Base-by-base conservation (phyloP, 2,888 invertebrate genomes). In the Dusona sp. region DNA sequence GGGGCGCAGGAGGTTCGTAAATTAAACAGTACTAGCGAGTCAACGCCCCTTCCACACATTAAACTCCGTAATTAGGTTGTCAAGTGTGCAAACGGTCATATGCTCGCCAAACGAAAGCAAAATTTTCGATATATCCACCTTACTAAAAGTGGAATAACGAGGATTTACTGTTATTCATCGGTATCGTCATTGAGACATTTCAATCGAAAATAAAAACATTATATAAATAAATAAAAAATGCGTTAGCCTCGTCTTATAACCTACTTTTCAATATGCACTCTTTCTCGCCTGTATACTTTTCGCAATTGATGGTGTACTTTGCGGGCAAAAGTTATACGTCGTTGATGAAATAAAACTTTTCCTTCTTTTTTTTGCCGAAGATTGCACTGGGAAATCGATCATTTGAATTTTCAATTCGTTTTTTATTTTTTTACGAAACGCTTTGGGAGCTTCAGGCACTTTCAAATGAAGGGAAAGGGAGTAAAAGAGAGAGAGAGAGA, bases 31-130 rank as follows among this genome's bases (percentile, higher is more conserved):
- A 38, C 67, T 25, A 75, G 48, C 48, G 42, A 3, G 51, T 29
- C 13, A 22, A 73, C 54, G 45, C 74, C 16, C 22, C 51, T 38
- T 36, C 25, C 70, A 19, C 48, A 73, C 61, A 70, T 79, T 54
- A 75, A 85, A 85, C 70, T 83, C 54, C 79, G 80, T 83, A 86
- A 86, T 86, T 86, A 80, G 86, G 83, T 83, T 86, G 83, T 83
- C 86, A 86, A 86, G 83, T 83, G 80, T 75, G 51, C 72, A 45
- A 77, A 80, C 77, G 80, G 68, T 73, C 79, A 65, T 68, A 72
- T 57, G 45, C 51, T 42, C 54, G 16, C 48, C 9, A 57, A 83
- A 73, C 77, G 45, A 83, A 83, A 86, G 72, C 75, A 83, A 75
- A 82, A 83, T 38, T 67, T 51, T 13, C 54, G 73, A 45, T 77